Base-by-base conservation (phyloP, 1,140 invertebrate genomes). In the Hirudo medicinalis region DNA sequence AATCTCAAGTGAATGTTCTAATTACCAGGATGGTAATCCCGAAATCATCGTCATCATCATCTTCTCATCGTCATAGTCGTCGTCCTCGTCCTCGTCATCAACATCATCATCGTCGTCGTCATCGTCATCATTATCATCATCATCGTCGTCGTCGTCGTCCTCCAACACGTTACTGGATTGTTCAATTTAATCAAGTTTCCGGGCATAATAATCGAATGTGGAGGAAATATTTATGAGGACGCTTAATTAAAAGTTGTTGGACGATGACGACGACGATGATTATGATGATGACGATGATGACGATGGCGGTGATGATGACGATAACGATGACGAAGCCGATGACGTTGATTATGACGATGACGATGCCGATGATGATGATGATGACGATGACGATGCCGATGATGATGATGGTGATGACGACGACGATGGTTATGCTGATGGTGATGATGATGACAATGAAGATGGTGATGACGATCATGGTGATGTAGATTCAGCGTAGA, bases 261-360 rank as follows among this genome's bases (percentile, higher is more conserved):
- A 68, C n/a, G 69, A 32, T 53, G 49, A 54, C 69, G 36, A 70
- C 69, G 69, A 70, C 19, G 67, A 68, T 2, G 49, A 70, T 22
- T 4, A 70, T 54, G 69, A 13, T 70, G 69, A 25, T 54, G 36
- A 53, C 25, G 19, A 53, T 70, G 27, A 68, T 68, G 67, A 68
- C 20, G 67, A 68, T 11, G 67, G 32, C 32, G 27, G 32, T 68
- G 57, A 15, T 32, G 57, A 20, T 63, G 57, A 20, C 17, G 57
- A 11, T 63, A 15, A 32, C 17, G 29, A 11, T 63, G 57, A 60
- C 9, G 9, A 5, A 3, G 54, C 54, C 20, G 5, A 5, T 5
- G 25, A 20, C 9, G 25, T 3, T 9, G n/a, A n/a, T n/a, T n/a
- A n/a, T n/a, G n/a, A n/a, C n/a, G n/a, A n/a, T n/a, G n/a, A n/a